Base-by-base conservation (phyloP, 1,140 invertebrate genomes). In the Cotesia typhae region DNA sequence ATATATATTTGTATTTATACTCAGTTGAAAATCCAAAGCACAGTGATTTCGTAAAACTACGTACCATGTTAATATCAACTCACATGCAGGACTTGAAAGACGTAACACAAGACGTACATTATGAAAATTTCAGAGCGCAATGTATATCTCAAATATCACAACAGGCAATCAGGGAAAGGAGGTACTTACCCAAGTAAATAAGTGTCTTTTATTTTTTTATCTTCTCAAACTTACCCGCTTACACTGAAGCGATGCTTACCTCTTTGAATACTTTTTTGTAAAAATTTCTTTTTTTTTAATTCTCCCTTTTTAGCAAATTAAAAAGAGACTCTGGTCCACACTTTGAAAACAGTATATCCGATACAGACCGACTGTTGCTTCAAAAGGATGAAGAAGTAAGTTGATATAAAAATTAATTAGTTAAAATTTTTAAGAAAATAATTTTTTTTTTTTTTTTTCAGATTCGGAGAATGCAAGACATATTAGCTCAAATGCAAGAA, bases 31-130 rank as follows among this genome's bases (percentile, higher is more conserved):
- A 99, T 87, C 93, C 97, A 4, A 93, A 95, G 75, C 97, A 99
- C 86, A 98, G 97, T 80, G 98, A 99, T 87, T 99, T 99, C 85
- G 93, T 96, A 38, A 97, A 98, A 83, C 87, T 99, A 60, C 90
- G 97, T 74, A 98, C 97, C 74, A 98, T 99, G 93, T 88, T 99
- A 55, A 98, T 99, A 79, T 95, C 94, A 7, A 96, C 95, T 47
- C 95, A 98, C 83, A 95, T 98, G 94, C 95, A 98, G 82, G 96
- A 98, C 85, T 85, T 98, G 64, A 97, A 98, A 84, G 96, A 98
- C 81, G 94, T 96, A 1, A 98, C 96, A 0, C 92, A 96, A 80
- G 95, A 97, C 84, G 95, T 98, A 4, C 96, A 98, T 85, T 98
- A 98, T 84, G 96, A 98, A 87, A 98, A 98, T 87, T 98, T 96